Evolutionary conservation across 2,888 invertebrate species (phyloP).

Genomic region (Neoascia interrupta): DNA sequence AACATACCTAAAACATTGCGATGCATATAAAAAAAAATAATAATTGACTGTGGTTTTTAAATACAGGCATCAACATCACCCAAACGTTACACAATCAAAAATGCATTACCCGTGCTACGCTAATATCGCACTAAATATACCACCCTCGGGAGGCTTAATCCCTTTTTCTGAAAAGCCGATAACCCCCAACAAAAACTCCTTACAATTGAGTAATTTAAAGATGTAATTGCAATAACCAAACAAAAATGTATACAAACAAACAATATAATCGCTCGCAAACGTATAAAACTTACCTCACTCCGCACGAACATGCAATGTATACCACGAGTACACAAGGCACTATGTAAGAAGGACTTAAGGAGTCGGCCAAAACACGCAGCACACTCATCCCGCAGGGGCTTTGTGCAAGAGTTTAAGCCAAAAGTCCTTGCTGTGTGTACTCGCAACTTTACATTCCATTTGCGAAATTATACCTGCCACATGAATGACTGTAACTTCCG

Average conservation of each 20-base stretch:
- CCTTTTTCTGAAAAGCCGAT: not conserved
- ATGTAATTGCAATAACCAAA: constrained; percentile 44
- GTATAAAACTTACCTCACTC: constrained; percentile 42
- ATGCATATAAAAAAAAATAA: no score
- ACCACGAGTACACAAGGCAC: no score
- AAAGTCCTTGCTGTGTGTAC: constrained; percentile 1
- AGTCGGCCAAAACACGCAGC: not conserved
- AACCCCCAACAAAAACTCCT: constrained; percentile 11
- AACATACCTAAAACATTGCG: no score
- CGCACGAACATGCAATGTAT: constrained; percentile 17
- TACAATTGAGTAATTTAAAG: constrained; percentile 53
- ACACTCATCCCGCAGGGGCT: constrained; percentile 10
- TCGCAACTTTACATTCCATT: constrained; percentile 57
- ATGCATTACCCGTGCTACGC: no score
- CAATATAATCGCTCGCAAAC: constrained; percentile 52
- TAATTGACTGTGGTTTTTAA: no score
- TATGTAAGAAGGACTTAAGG: constrained; percentile 31
- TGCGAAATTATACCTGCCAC: constrained; percentile 66
- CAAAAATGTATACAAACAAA: constrained; percentile 42
- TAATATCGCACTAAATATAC: no score
- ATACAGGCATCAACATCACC: no score
- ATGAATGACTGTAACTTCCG: constrained; percentile 64
- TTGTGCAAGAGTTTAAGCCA: no score
- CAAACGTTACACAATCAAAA: no score
- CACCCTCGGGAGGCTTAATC: not conserved